These are phyloP conservation scores for Meloidogyne floridensis DNA, from an alignment of 1,140 invertebrate species.

Conservation along the genomic window DNA sequence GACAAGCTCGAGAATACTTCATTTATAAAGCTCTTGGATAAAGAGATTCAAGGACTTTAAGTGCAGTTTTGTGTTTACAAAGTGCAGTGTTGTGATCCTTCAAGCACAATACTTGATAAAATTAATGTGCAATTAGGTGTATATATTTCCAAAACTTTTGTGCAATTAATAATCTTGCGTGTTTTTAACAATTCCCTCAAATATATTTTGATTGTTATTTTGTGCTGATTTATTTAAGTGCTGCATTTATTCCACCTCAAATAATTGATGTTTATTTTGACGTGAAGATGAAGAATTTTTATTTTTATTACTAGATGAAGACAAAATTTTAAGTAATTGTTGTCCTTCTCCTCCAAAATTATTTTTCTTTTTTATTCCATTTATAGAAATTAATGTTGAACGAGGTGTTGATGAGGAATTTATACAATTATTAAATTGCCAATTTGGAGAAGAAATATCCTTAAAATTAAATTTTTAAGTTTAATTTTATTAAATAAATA, in stretches of 20 bases:
- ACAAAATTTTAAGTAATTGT: not conserved
- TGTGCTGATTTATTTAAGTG: not conserved
- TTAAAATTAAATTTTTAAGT: not conserved
- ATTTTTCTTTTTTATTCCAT: no score
- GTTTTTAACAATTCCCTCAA: not conserved
- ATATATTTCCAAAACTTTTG: not conserved
- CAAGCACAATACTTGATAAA: no score
- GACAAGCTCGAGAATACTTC: no score
- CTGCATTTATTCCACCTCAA: not conserved
- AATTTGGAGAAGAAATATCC: constrained; percentile 9
- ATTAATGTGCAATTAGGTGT: no score
- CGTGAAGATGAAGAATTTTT: not conserved
- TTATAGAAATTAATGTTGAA: no score
- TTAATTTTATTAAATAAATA: not conserved
- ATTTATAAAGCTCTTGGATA: no score
- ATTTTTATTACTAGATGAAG: not conserved
- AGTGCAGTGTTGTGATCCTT: no score
- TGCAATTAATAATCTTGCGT: not conserved
- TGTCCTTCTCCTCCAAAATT: not conserved
- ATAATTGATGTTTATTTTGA: not conserved
- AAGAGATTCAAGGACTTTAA: no score
- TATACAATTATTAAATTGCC: not conserved
- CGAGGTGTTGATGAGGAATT: not conserved
- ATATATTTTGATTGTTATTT: no score
- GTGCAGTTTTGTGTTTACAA: no score